Base-by-base conservation (phyloP, 37 sponge, comb jelly and placozoan genomes). In the Corticium candelabrum region DNA sequence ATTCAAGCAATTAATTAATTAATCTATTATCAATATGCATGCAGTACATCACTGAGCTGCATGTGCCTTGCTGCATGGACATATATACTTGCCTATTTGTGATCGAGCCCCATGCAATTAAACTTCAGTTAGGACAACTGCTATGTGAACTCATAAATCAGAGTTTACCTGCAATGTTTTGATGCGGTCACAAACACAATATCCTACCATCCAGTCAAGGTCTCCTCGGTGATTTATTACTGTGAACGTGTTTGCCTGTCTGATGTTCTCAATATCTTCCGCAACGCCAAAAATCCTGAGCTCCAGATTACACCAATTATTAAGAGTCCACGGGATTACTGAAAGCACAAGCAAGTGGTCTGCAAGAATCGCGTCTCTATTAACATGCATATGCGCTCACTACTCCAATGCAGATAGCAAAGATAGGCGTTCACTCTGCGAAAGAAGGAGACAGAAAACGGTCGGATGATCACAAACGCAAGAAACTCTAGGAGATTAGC, bases 201-300 rank as follows among this genome's bases (percentile, higher is more conserved):
- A 93, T 1, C 97, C 97, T 21, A 96, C 78, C 89, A 94, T 82
- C 97, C 97, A 96, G 87, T 96, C 97, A 35, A 93, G 57, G 76
- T 96, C 97, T 0, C 97, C 94, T 35, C 80, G 87, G 77, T 96
- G 97, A 71, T 96, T 96, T 5, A 88, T 68, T 4, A 88, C 37
- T 1, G 57, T 68, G 68, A 96, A 29, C n/a, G 3, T 2, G 57
- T 78, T 78, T 21, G 11, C 21, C 21, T 21, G 62, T 11, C 21
- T 11, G 62, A 50, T 21, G 21, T 11, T 50, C 62, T 21, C 62
- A 21, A 11, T 11, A 50, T 11, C 62, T 50, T 50, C 62, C 15
- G 21, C 11, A 21, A 27, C 62, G 62, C 62, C 62, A 21, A 27
- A 50, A 11, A 50, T 21, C 21, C 62, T 11, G 21, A 11, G 21